Base-by-base conservation (phyloP, 2,888 invertebrate species). In the Clivina fossor region DNA sequence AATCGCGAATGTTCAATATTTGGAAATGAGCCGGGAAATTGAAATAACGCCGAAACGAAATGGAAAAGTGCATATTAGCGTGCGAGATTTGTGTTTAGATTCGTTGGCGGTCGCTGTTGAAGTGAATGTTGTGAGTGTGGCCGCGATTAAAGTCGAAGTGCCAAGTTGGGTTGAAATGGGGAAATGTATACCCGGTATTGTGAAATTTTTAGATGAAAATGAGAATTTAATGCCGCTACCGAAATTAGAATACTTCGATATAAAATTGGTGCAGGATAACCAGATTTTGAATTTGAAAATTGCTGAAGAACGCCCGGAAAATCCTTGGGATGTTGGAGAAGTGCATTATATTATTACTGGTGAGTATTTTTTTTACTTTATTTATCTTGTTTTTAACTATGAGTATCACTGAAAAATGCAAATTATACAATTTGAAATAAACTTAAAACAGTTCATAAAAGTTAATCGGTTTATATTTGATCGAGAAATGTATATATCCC, bases 111-210 rank as follows among this genome's bases (percentile, higher is more conserved):
- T 80, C 0, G 71, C 76, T 57, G 66, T 80, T 18, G 68, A 72
- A 3, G 75, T 82, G 35, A 76, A 76, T 16, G 76, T 82, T 8
- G 77, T 79, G 30, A 69, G 73, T 4, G 69, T 74, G 20, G 68
- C 83, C 1, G 76, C 78, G 5, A 82, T 90, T 13, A 76, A 81
- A 58, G 80, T 88, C 1, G 79, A 82, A 50, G 81, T 83, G 56
- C 72, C 84, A 1, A 86, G 88, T 66, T 85, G 88, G 71, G 84
- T 90, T 1, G 83, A 86, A 67, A 77, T 82, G 37, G 79, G 79
- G 1, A 81, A 81, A 63, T 80, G 80, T 28, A 79, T 85, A 58
- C 74, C 78, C 30, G 81, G 80, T n/a, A 75, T 78, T 26, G 78
- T 86, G 0, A 76, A 75, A 53, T 67, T 86, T 1, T 82, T 77